A percentile compares a stretch with the other conserved stretches of the same genome.
These are phyloP conservation scores for Chiroxiphia lanceolata DNA, from an alignment of 2,797 vertebrate genomes.

Conservation along the genomic window DNA sequence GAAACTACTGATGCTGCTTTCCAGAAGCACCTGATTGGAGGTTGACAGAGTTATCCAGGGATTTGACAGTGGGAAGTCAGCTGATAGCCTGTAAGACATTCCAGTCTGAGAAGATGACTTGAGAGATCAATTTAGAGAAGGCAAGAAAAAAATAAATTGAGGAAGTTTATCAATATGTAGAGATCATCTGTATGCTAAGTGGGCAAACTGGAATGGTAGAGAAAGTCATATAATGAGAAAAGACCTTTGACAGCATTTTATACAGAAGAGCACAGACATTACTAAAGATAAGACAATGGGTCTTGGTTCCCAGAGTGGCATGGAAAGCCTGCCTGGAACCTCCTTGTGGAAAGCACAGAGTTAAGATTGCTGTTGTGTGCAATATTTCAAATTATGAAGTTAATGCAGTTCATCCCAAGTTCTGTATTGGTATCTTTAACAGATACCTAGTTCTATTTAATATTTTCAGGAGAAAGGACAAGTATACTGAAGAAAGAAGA, in stretches of 20 bases:
- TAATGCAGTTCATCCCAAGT: neutral
- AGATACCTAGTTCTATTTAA: neutral
- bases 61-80: neutral
- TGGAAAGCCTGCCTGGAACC: neutral
- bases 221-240: neutral
- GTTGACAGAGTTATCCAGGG: neutral
- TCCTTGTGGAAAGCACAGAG: neutral
- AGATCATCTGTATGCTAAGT: neutral
- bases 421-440: neutral
- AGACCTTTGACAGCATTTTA: neutral
- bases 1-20: neutral
- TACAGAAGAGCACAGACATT: neutral
- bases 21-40: neutral
- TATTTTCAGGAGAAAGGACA: neutral
- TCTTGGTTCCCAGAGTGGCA: neutral
- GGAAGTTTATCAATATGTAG: neutral
- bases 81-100: neutral
- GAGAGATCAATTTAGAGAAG: neutral
- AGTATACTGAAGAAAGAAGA: neutral
- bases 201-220: neutral
- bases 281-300: neutral
- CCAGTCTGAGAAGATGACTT: neutral
- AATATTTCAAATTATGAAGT: neutral
- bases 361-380: neutral
- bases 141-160: neutral